These are phyloP conservation scores for Holotrichia oblita DNA, from an alignment of 1,140 invertebrate species.

Conservation along the genomic window DNA sequence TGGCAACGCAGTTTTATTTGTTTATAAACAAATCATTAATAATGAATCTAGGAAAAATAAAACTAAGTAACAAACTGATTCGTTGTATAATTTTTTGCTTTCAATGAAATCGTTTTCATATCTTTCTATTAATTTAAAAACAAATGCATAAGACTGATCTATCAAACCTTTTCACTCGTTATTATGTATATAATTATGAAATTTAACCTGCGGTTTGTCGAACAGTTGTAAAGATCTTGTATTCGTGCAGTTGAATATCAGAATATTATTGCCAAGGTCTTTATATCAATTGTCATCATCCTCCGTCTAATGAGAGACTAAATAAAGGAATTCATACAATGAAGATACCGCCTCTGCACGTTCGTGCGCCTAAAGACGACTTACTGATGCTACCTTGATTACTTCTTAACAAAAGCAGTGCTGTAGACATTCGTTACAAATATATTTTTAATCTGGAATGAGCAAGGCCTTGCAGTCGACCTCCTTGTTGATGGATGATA, in stretches of 20 bases:
- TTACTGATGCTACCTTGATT: background rate
- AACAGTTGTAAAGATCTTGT: no score
- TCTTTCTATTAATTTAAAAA: no score
- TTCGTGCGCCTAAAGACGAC: background rate
- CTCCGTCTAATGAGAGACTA: background rate
- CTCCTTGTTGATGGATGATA: constrained; percentile 30
- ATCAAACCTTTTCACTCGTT: no score
- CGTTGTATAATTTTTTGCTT: no score
- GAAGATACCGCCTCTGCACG: constrained; percentile 13
- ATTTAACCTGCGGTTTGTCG: no score
- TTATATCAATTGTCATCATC: background rate
- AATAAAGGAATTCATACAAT: constrained; percentile 12
- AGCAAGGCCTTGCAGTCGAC: background rate
- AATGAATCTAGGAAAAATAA: no score
- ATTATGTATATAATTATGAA: no score
- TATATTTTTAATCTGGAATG: constrained; percentile 25
- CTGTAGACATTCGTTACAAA: background rate
- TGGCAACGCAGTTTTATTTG: no score
- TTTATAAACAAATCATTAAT: no score
- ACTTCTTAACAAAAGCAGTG: background rate
- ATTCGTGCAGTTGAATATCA: background rate
- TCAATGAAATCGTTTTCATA: no score
- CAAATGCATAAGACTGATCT: no score
- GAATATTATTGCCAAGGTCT: background rate
- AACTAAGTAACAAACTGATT: no score